Conservation (phyloP, 2,888 invertebrate genomes). For the Brachypalpus laphriformis region DNA sequence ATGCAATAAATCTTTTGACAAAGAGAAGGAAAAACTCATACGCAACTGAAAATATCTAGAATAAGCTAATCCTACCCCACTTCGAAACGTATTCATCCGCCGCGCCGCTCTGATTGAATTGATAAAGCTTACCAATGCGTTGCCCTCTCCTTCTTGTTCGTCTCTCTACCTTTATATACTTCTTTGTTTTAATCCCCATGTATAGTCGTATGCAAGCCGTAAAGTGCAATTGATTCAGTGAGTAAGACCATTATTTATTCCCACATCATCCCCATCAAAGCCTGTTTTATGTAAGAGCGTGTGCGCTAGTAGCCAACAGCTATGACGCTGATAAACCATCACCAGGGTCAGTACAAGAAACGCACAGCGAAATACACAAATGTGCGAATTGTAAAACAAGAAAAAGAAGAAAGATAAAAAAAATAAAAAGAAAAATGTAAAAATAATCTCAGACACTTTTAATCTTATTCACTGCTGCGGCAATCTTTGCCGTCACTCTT, state of each 20-base stretch:
- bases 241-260: not conserved
- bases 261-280: not conserved
- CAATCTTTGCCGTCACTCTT: constrained; percentile 23
- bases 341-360: constrained; percentile 43
- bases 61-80: not conserved
- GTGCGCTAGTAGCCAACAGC: not conserved
- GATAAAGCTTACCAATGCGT: not conserved
- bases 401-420: not conserved
- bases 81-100: not conserved
- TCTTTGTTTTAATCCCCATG: constrained; percentile 16
- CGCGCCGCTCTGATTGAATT: too few species aligned
- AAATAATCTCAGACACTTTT: constrained; percentile 22
- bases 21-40: not conserved
- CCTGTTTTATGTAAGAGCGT: constrained; percentile 36
- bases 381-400: constrained; percentile 9
- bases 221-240: constrained; percentile 31
- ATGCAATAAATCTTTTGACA: constrained; percentile 36
- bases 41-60: not conserved
- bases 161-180: not conserved
- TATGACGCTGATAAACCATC: constrained; percentile 40
- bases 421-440: not conserved
- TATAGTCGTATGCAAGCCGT: not conserved
- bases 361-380: not conserved
- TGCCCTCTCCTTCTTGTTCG: not conserved
- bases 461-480: not conserved